A percentile compares a stretch with the other conserved stretches of the same genome.
These are phyloP conservation scores for Gymnogyps californianus DNA, from an alignment of 2,113 vertebrate genomes.

Conservation along the genomic window DNA sequence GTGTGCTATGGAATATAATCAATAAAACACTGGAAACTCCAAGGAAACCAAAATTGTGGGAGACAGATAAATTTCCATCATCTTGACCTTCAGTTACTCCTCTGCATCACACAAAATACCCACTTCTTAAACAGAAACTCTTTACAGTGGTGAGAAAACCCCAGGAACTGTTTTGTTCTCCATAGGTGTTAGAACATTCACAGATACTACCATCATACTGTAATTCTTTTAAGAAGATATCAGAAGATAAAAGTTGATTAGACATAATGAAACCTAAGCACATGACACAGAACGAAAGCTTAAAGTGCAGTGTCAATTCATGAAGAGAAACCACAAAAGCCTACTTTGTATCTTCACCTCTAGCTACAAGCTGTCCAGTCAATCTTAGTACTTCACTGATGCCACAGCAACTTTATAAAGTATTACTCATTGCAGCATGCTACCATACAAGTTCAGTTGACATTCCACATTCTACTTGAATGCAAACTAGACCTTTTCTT, in stretches of 20 bases:
- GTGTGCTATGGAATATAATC: background rate
- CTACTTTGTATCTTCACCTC: background rate
- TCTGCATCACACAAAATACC: background rate
- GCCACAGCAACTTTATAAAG: background rate
- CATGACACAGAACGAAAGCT: background rate
- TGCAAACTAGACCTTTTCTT: background rate
- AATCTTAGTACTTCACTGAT: background rate
- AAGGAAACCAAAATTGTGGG: background rate
- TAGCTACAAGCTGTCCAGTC: background rate
- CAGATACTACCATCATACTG: accelerated
- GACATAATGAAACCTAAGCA: background rate
- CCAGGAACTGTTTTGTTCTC: background rate
- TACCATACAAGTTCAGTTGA: background rate
- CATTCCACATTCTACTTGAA: background rate
- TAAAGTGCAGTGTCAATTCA: background rate
- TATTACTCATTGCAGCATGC: accelerated
- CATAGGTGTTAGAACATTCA: background rate
- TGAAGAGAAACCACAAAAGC: background rate
- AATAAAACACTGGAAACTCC: background rate
- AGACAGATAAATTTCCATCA: accelerated
- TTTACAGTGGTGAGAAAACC: background rate
- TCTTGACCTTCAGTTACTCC: background rate
- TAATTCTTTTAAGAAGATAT: background rate
- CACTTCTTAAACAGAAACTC: background rate
- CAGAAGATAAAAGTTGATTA: background rate